Evolutionary conservation across 2,113 vertebrate species (phyloP), one percentile per base, ranked within the genome.

Genomic region (Corythoichthys haematopterus): DNA sequence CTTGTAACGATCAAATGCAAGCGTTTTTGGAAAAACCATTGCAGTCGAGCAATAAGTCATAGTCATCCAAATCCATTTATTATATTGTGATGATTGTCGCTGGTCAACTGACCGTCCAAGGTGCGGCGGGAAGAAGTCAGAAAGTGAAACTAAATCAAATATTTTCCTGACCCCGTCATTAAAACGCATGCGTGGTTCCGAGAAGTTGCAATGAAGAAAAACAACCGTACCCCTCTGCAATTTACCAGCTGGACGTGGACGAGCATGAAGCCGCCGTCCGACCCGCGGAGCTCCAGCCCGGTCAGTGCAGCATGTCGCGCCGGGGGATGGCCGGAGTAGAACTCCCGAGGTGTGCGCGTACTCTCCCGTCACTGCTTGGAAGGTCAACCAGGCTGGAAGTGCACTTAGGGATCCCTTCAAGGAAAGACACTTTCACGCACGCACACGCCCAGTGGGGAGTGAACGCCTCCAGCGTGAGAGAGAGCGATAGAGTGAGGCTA

Each of bases 181-280:
- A 28, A 28, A 28, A 28, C 20, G 20, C 20, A 28, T 28, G 20
- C 20, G 20, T 28, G 20, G 20, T 28, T 28, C 20, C 20, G 20
- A 28, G 20, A 28, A 28, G 20, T 28, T 28, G 20, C 20, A 28
- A 28, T 28, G 20, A 28, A 28, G 20, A 28, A 28, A 28, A 28
- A 28, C 20, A 51, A 43, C 6, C 76, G 77, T 65, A 89, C 88
- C 82, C 56, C 60, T 61, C 70, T 45, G 28, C n/a, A 35, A 4
- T 37, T 61, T 10, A 65, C 68, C 38, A 53, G 43, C 47, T 68
- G 63, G 15, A 61, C 55, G 46, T 57, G 51, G 75, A 74, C 58
- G 53, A 56, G 37, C 50, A 77, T 80, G 67, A 75, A 80, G 80
- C 57, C 72, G 43, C 38, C 8, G 38, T n/a, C 51, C n/a, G n/a